These are phyloP conservation scores for Brachystomella parvula DNA, from an alignment of 1,140 invertebrate species.

Conservation along the genomic window DNA sequence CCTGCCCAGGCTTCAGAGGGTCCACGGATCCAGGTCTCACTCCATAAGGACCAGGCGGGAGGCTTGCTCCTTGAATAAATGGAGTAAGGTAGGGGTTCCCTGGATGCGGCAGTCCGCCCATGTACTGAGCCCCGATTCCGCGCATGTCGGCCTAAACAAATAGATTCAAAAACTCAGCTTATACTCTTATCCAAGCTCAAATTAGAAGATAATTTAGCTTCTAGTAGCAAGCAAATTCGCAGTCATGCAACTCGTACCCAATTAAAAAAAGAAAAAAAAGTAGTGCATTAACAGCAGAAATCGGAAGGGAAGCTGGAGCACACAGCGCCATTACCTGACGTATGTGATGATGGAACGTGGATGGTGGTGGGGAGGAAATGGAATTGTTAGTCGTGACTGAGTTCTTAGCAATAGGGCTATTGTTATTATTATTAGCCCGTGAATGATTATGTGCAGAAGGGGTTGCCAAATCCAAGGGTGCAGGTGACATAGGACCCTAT, in stretches of 20 bases:
- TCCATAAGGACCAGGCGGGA: conserved; percentile 14
- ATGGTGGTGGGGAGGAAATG: conserved; percentile 16
- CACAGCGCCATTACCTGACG: conserved; percentile 18
- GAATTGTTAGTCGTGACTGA: conserved; percentile 13
- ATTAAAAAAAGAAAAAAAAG: not conserved
- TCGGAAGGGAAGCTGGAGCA: not conserved
- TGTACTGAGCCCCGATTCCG: conserved; percentile 36
- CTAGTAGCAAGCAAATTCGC: not conserved
- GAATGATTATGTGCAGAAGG: conserved; percentile 20
- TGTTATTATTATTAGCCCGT: conserved; percentile 9
- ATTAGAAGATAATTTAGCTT: not conserved
- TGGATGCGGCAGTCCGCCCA: conserved; percentile 53
- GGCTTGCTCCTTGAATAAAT: conserved; percentile 11
- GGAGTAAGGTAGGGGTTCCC: conserved; percentile 43
- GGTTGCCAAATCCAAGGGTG: conserved; percentile 32
- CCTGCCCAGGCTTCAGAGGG: not conserved
- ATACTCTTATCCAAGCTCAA: too few relatives aligned
- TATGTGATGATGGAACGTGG: conserved; percentile 12
- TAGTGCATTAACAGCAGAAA: not conserved
- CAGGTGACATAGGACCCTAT: conserved; percentile 15
- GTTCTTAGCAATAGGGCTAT: conserved; percentile 10
- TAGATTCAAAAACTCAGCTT: not conserved
- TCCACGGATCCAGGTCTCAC: conserved; percentile 8
- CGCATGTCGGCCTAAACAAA: conserved; percentile 25
- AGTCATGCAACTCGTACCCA: conserved; percentile 5